Percentiles rank a stretch among this genome's conserved stretches.
Evolutionary conservation across 2,797 vertebrate species (phyloP).

Genomic region (Diceros bicornis): DNA sequence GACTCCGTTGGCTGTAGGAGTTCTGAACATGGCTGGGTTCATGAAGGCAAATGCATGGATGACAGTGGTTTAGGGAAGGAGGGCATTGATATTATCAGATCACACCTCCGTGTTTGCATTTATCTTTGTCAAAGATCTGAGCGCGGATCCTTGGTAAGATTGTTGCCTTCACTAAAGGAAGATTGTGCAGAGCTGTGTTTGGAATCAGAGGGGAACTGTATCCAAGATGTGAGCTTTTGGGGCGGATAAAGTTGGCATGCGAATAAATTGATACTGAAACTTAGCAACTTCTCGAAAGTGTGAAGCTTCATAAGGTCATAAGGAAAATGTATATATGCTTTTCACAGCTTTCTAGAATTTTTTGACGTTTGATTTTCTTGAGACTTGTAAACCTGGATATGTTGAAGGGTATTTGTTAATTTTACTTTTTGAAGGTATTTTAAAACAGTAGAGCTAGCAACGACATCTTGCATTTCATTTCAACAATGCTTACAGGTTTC

Average conservation of each 20-base stretch:
- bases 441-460: constrained; percentile 90
- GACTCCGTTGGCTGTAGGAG: constrained; percentile 89
- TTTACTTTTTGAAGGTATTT: constrained; percentile 92
- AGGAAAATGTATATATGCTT: constrained; percentile 95
- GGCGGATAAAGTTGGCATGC: constrained; percentile 87
- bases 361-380: constrained; percentile 88
- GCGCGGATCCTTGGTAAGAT: constrained; percentile 86
- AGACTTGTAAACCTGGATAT: constrained; percentile 91
- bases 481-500: constrained; percentile 93
- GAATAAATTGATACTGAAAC: constrained; percentile 89
- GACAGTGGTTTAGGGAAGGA: constrained; percentile 88
- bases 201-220: constrained; percentile 89
- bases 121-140: constrained; percentile 86
- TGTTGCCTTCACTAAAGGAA: constrained; percentile 89
- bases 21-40: constrained; percentile 87
- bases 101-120: constrained; percentile 87
- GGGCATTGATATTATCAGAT: constrained; percentile 88
- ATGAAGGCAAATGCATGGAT: constrained; percentile 88
- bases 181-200: constrained; percentile 89
- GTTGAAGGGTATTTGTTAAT: constrained; percentile 90
- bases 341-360: constrained; percentile 94
- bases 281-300: constrained; percentile 89
- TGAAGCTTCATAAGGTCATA: constrained; percentile 89
- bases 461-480: constrained; percentile 92
- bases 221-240: constrained; percentile 89